Conservation (phyloP, 2,888 invertebrate species). For the Lamellibrachia columna region DNA sequence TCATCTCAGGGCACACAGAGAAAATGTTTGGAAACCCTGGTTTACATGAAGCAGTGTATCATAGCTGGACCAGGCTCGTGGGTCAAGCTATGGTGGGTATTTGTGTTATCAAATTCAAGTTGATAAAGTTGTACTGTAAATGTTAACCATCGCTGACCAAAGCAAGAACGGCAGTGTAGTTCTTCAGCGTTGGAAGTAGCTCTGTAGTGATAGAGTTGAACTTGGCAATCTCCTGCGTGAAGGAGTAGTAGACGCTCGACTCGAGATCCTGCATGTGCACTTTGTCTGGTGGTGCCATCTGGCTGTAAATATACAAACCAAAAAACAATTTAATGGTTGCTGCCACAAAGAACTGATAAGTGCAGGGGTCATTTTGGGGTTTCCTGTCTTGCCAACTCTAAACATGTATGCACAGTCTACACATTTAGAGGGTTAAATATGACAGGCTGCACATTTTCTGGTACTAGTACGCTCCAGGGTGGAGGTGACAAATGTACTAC, state of each 20-base stretch:
- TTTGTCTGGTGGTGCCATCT: constrained; percentile 17
- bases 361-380: not conserved
- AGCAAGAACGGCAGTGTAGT: constrained; percentile 77
- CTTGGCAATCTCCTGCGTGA: constrained; percentile 84
- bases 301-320: constrained; percentile 14
- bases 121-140: not conserved
- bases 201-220: constrained; percentile 77
- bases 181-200: constrained; percentile 77
- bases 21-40: too few species aligned
- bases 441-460: too few species aligned
- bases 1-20: too few species aligned
- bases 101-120: not conserved
- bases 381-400: not conserved
- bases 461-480: too few species aligned
- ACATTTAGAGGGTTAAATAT: too few species aligned
- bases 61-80: too few species aligned
- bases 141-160: constrained; percentile 61
- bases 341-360: not conserved
- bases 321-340: not conserved
- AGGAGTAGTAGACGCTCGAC: constrained; percentile 82
- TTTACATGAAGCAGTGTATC: too few species aligned
- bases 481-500: too few species aligned
- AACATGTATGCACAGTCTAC: too few species aligned
- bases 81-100: too few species aligned
- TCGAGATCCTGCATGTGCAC: constrained; percentile 89